A percentile compares a stretch with the other conserved stretches of the same genome.
These are phyloP conservation scores for Ciconia boyciana DNA, from an alignment of 2,113 vertebrate genomes.

Conservation along the genomic window DNA sequence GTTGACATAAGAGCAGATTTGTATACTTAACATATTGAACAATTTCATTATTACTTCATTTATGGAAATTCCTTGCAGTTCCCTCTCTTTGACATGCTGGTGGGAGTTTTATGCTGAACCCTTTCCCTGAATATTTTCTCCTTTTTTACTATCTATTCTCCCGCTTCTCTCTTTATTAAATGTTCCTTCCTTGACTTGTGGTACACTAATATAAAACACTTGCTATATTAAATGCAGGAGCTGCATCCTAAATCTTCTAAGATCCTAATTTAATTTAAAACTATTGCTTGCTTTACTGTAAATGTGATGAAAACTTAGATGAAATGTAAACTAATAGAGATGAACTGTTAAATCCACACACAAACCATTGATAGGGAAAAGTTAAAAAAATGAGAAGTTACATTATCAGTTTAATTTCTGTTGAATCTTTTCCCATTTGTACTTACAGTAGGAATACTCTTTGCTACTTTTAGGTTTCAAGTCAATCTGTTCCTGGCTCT, in stretches of 20 bases:
- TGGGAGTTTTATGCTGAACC: not conserved
- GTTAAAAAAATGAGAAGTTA: not conserved
- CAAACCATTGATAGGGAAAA: not conserved
- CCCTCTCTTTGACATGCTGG: not conserved
- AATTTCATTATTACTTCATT: not conserved
- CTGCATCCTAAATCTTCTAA: not conserved
- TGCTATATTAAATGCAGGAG: not conserved
- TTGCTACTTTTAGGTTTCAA: slow-evolving; percentile 60
- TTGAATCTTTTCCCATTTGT: not conserved
- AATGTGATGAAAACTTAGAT: not conserved
- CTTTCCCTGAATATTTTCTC: not conserved
- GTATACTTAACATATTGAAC: not conserved
- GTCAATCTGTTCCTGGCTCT: slow-evolving; percentile 27
- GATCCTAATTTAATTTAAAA: not conserved
- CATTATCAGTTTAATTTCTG: not conserved
- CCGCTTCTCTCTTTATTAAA: not conserved
- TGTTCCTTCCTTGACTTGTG: not conserved
- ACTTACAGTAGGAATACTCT: not conserved
- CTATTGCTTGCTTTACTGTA: not conserved
- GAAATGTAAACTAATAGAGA: not conserved
- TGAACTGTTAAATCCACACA: not conserved
- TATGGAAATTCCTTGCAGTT: not conserved
- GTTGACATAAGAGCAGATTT: not conserved
- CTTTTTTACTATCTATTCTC: not conserved
- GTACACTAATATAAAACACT: not conserved